phyloP scores from a whole-genome alignment of 2,888 invertebrate genomes.

The Tenthredo scrophulariae region DNA sequence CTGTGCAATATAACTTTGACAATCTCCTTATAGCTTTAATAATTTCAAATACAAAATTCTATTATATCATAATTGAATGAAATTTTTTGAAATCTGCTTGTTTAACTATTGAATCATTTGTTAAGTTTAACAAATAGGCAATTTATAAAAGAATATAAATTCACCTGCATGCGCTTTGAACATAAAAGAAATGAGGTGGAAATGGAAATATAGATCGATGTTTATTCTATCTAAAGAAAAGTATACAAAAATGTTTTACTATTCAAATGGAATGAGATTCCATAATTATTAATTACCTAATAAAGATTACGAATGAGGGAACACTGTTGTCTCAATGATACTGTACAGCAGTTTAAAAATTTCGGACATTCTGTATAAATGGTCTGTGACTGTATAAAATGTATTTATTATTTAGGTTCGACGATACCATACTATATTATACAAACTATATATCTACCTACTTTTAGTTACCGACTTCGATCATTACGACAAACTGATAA shows the following conservation, averaged over 20 bases:
- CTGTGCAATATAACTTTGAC: slow-evolving; percentile 39
- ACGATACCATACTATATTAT: slow-evolving; percentile 75
- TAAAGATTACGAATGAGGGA: neutral
- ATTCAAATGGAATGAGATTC: slow-evolving; percentile 29
- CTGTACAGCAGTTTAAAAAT: slow-evolving; percentile 61
- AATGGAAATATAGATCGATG: slow-evolving; percentile 13
- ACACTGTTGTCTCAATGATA: slow-evolving; percentile 35
- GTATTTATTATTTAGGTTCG: slow-evolving; percentile 78
- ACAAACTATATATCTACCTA: slow-evolving; percentile 71
- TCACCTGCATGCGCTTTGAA: slow-evolving; percentile 17
- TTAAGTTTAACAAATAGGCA: neutral
- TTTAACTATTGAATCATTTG: neutral
- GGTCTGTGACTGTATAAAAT: slow-evolving; percentile 77
- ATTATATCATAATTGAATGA: slow-evolving; percentile 1
- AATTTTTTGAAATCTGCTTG: neutral
- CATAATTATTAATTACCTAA: neutral
- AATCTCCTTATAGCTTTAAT: slow-evolving; percentile 13
- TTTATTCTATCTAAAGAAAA: slow-evolving; percentile 19
- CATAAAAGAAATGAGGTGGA: slow-evolving; percentile 18
- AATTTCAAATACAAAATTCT: neutral
- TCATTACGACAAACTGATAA: slow-evolving; percentile 67
- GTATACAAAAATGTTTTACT: slow-evolving; percentile 5
- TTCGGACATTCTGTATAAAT: slow-evolving; percentile 76
- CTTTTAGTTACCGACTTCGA: slow-evolving; percentile 75
- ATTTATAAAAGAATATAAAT: neutral